These are phyloP conservation scores for Leucophenga montana DNA, from an alignment of 2,888 invertebrate species.

Conservation along the genomic window DNA sequence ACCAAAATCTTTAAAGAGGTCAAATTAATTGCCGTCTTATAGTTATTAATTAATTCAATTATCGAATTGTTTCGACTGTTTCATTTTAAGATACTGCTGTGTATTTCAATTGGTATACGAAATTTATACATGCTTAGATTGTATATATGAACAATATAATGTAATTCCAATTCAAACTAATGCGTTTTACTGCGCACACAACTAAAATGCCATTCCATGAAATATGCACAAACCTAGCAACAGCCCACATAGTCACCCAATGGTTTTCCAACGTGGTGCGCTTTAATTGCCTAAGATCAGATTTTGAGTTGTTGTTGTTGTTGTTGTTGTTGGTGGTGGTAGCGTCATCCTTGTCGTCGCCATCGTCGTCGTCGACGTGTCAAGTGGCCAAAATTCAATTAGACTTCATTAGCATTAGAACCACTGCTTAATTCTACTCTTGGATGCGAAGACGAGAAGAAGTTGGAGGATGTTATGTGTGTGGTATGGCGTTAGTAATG, in stretches of 20 bases:
- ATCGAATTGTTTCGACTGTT: too few relatives aligned
- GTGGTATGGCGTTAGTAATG: conserved; percentile 1
- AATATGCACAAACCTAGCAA: neutral
- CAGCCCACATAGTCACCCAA: neutral
- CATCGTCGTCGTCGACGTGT: conserved; percentile 49
- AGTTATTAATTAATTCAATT: too few relatives aligned
- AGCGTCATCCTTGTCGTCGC: too few relatives aligned
- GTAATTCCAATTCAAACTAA: too few relatives aligned
- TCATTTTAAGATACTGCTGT: too few relatives aligned
- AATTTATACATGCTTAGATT: too few relatives aligned
- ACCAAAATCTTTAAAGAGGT: too few relatives aligned
- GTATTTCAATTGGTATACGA: too few relatives aligned
- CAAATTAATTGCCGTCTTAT: too few relatives aligned
- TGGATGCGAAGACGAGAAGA: too few relatives aligned
- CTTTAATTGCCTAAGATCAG: conserved; percentile 27
- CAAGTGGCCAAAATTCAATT: conserved; percentile 67
- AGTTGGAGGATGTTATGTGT: conserved; percentile 12
- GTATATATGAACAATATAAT: too few relatives aligned
- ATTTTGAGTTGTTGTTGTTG: conserved; percentile 5
- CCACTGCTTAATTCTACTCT: conserved; percentile 47
- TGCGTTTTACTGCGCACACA: too few relatives aligned
- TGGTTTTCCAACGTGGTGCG: neutral
- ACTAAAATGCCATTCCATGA: neutral
- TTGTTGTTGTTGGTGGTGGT: neutral
- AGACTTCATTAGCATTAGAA: conserved; percentile 68